Conservation (phyloP, 2,888 invertebrate species). For the Catocala nupta region DNA sequence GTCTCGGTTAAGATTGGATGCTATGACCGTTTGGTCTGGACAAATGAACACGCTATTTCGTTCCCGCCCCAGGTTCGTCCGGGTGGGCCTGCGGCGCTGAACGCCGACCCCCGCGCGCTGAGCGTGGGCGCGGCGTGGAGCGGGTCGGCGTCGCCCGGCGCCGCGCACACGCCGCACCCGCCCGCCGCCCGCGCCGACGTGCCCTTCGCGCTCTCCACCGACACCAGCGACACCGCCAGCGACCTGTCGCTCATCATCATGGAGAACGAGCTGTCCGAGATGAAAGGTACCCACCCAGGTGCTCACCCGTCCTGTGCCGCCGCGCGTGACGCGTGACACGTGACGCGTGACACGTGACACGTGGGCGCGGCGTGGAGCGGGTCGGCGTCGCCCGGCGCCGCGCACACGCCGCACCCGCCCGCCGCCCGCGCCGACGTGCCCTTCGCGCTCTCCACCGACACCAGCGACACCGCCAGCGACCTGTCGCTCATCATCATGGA, state of each 20-base stretch:
- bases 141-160: constrained; percentile 54
- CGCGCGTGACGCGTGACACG: too few relatives aligned
- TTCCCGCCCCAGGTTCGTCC: constrained; percentile 17
- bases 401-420: constrained; percentile 69
- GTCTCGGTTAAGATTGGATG: too few relatives aligned
- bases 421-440: constrained; percentile 86
- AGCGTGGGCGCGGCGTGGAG: constrained; percentile 82
- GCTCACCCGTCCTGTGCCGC: too few relatives aligned
- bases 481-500: constrained; percentile 92
- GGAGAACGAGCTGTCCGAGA: constrained; percentile 88
- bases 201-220: constrained; percentile 96
- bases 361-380: too few relatives aligned
- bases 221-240: constrained; percentile 97
- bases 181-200: constrained; percentile 83
- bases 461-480: constrained; percentile 97
- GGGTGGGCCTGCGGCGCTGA: constrained; percentile 59
- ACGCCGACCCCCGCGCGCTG: too few relatives aligned
- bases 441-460: constrained; percentile 96
- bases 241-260: constrained; percentile 93
- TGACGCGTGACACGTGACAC: too few relatives aligned
- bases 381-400: too few relatives aligned
- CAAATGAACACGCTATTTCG: too few relatives aligned
- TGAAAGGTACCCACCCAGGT: constrained; percentile 63
- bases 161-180: constrained; percentile 85
- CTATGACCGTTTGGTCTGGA: too few relatives aligned